Evolutionary conservation across 1,140 invertebrate species (phyloP).

Genomic region (Cydia splendana): DNA sequence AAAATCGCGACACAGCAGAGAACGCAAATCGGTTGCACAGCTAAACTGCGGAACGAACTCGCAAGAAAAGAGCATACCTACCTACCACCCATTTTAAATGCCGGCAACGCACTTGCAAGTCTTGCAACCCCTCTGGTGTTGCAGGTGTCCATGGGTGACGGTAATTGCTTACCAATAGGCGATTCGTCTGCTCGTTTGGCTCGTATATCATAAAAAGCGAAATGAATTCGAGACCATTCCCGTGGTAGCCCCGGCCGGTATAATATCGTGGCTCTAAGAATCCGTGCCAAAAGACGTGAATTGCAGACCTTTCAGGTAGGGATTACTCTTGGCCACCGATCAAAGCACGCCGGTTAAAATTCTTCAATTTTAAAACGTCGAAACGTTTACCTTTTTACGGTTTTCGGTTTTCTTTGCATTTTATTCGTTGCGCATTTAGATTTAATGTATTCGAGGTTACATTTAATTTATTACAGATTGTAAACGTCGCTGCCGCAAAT

Average conservation of each 20-base stretch:
- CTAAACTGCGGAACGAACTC: too few relatives aligned
- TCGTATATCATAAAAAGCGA: too few relatives aligned
- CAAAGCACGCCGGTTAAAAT: constrained; percentile 46
- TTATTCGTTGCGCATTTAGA: constrained; percentile 41
- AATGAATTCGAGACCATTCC: neutral
- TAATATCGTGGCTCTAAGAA: constrained; percentile 45
- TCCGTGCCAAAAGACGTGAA: constrained; percentile 65
- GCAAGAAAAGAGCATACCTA: too few relatives aligned
- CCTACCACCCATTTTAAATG: too few relatives aligned
- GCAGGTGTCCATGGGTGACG: too few relatives aligned
- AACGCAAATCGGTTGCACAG: too few relatives aligned
- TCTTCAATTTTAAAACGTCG: constrained; percentile 43
- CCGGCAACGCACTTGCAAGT: too few relatives aligned
- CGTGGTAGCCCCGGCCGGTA: neutral
- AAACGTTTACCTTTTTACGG: constrained; percentile 61
- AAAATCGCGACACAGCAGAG: too few relatives aligned
- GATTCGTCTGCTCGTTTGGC: too few relatives aligned
- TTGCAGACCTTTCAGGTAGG: constrained; percentile 66
- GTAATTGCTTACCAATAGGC: too few relatives aligned
- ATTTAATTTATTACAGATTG: constrained; percentile 1
- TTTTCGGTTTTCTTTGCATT: constrained; percentile 59
- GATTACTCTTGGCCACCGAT: constrained; percentile 71
- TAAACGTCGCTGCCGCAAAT: constrained; percentile 1
- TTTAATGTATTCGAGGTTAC: constrained; percentile 9
- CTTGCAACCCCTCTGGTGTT: too few relatives aligned